Evolutionary conservation across 2,888 invertebrate genomes (phyloP), one percentile per base, ranked within the genome.

Genomic region (Drosophila recens): DNA sequence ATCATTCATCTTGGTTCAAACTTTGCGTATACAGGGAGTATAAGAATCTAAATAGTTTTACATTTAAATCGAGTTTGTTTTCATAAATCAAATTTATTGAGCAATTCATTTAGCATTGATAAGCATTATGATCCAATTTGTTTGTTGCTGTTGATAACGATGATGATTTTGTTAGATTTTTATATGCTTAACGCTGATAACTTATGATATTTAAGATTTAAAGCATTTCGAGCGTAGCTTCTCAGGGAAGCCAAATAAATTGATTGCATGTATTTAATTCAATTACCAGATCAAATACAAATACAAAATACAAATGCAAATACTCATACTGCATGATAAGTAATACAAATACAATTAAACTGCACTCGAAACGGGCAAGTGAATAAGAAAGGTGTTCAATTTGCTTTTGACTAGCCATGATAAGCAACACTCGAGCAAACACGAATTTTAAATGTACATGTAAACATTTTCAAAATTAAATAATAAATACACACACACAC

Each of bases 401-500:
- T 63, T 62, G 66, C 65, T 65, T 57, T 49, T 42, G 59, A 70
- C 42, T 70, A 75, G 59, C 45, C 51, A 58, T 63, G 42, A 65
- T 59, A 72, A 75, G 67, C 66, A 65, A 70, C 51, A 65, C 43
- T 68, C 65, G 59, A 61, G 59, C 64, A 67, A 71, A 72, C 82
- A 80, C 73, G 82, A 79, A 81, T 82, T 80, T 80, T 79, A 67
- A 79, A 82, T 82, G 80, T 80, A 80, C 49, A 82, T 80, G 69
- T 77, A 73, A 62, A 67, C 68, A 66, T 67, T 72, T 72, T 70
- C 70, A 23, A 54, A 69, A 69, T 63, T 75, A 59, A 59, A 71
- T 58, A 63, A 65, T 58, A 79, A 71, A 53, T 48, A 40, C 59
- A 72, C 36, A 67, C 61, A 53, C 43, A 40, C 59, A 72, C 36